Base-by-base conservation (phyloP, 2,888 invertebrate genomes). In the Halictus ligatus region DNA sequence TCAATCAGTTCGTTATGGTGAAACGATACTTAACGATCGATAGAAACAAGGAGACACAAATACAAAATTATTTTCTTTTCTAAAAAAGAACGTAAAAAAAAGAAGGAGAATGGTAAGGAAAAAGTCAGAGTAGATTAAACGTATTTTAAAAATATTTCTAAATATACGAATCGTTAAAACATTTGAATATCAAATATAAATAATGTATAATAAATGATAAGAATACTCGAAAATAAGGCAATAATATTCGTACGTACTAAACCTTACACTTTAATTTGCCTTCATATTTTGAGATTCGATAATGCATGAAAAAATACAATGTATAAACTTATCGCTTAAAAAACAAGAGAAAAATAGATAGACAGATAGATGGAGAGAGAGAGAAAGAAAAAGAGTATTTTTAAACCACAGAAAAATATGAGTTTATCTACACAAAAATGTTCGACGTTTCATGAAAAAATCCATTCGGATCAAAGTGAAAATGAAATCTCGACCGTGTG, bases 271-370 rank as follows among this genome's bases (percentile, higher is more conserved):
- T 86, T 84, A 84, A 75, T 72, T 78, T 85, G 54, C 80, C 71
- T 75, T 67, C 78, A 84, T 84, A 84, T 75, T 76, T 78, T 64
- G 75, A 85, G 85, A 76, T 80, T 86, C 50, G 77, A 85, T 84
- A 86, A 84, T 81, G 86, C 85, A 81, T 85, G 85, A 76, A 86
- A 25, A 86, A 86, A 86, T 86, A 86, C 78, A 81, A 75, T 78
- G 25, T 81, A 71, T 86, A 85, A 74, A 86, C 78, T 84, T 86
- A 86, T 85, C 78, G 46, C 78, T 86, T 85, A 81, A 71, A 69
- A 67, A 67, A 40, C 29, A 29, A 64, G n/a, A 64, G 25, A 64
- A 35, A 64, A 13, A 29, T 18, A 18, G 29, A 58, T 58, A 58
- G 4, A 58, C 3, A 58, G 7, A n/a, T 12, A 54, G 21, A 8